phyloP scores from a whole-genome alignment of 1,140 invertebrate species.

The Phymorhynchus buccinoides region DNA sequence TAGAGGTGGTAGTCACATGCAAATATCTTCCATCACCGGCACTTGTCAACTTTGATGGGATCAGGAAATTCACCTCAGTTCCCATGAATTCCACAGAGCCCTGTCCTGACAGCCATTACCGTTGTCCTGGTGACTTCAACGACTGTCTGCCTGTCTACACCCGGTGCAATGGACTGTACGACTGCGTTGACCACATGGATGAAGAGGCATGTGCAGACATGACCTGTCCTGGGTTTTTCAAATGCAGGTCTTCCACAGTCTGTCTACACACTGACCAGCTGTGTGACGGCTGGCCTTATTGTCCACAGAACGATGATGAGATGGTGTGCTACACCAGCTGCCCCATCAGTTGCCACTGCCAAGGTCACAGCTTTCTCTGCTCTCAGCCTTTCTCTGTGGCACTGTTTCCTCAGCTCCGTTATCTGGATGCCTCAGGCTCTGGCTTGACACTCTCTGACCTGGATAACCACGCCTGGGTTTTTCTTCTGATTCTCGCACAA shows the following conservation, averaged over 20 bases:
- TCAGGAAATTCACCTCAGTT: background rate
- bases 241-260: background rate
- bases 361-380: background rate
- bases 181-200: background rate
- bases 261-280: background rate
- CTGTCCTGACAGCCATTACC: background rate
- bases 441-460: background rate
- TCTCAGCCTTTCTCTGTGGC: background rate
- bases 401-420: background rate
- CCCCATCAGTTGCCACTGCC: background rate
- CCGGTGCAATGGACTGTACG: background rate
- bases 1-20: background rate
- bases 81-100: background rate
- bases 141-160: background rate
- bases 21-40: background rate
- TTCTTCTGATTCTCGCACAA: background rate
- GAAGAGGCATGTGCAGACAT: background rate
- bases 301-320: background rate
- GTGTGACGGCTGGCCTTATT: background rate
- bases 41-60: background rate
- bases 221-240: background rate
- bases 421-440: background rate
- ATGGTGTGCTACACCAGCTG: background rate
- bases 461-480: background rate
- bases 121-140: background rate